Conservation (phyloP, 1,140 invertebrate genomes). For the Macrosteles quadrilineatus region DNA sequence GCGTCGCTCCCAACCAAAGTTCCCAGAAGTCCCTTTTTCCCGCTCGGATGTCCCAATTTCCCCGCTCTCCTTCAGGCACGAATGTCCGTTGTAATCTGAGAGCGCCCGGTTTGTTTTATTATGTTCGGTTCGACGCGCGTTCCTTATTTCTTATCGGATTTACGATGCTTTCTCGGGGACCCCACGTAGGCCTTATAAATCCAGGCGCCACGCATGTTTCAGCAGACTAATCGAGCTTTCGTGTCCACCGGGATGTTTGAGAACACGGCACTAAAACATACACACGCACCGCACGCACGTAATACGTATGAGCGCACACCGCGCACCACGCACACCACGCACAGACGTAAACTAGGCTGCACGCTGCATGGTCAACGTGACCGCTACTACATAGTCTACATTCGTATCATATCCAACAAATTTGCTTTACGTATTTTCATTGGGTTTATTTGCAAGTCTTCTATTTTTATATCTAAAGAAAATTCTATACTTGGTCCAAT, state of each 20-base stretch:
- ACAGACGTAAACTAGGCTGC: neutral
- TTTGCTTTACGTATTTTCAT: too few species aligned
- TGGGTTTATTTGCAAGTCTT: too few species aligned
- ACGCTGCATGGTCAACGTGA: too few species aligned
- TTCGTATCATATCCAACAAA: too few species aligned
- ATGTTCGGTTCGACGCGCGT: neutral
- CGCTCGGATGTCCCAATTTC: too few species aligned
- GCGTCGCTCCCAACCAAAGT: too few species aligned
- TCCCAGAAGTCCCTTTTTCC: too few species aligned
- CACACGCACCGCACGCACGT: neutral
- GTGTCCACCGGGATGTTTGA: neutral
- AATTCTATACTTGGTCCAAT: too few species aligned
- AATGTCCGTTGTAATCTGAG: slow-evolving; percentile 1
- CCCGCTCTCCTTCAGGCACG: too few species aligned
- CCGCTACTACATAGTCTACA: too few species aligned
- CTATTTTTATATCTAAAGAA: too few species aligned
- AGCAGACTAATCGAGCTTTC: neutral
- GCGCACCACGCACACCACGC: neutral
- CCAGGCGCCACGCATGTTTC: neutral
- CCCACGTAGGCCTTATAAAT: slow-evolving; percentile 4
- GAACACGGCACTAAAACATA: too few species aligned
- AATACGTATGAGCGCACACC: neutral
- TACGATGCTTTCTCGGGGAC: neutral
- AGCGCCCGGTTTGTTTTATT: neutral
- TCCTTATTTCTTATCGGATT: slow-evolving; percentile 4